Conservation (phyloP, 2,797 vertebrate genomes). For the Amblyopsis hoosieri region DNA sequence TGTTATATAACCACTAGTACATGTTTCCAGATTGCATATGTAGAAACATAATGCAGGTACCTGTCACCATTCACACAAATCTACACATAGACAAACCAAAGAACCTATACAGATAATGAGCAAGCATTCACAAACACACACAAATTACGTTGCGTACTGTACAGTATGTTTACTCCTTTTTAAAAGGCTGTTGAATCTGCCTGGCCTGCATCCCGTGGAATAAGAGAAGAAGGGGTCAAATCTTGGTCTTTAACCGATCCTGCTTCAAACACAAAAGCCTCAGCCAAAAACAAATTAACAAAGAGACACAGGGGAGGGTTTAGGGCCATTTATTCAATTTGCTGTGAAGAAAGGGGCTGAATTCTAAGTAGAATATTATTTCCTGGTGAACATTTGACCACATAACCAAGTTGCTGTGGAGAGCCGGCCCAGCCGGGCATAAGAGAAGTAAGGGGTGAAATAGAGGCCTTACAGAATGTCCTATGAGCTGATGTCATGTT, state of each 20-base stretch:
- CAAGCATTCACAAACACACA: constrained; percentile 8
- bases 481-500: constrained; percentile 25
- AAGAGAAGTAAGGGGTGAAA: constrained; percentile 48
- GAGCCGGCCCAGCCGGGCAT: constrained; percentile 13
- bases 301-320: constrained; percentile 49
- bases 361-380: constrained; percentile 47
- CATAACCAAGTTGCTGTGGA: constrained; percentile 55
- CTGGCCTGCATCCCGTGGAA: constrained; percentile 34
- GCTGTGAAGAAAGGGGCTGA: constrained; percentile 19
- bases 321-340: constrained; percentile 59
- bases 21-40: neutral
- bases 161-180: constrained; percentile 38
- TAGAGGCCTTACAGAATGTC: constrained; percentile 51
- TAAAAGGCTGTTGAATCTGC: constrained; percentile 49
- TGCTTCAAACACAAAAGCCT: constrained; percentile 35
- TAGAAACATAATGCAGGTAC: constrained; percentile 12
- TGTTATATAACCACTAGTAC: constrained; percentile 36
- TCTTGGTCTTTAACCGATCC: neutral
- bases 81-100: neutral
- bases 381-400: constrained; percentile 50
- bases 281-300: constrained; percentile 51
- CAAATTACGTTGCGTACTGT: neutral
- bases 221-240: constrained; percentile 33
- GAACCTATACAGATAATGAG: constrained; percentile 1
- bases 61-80: constrained; percentile 45